Conservation (phyloP, 2,797 vertebrate species). For the Steatocranus sp. region DNA sequence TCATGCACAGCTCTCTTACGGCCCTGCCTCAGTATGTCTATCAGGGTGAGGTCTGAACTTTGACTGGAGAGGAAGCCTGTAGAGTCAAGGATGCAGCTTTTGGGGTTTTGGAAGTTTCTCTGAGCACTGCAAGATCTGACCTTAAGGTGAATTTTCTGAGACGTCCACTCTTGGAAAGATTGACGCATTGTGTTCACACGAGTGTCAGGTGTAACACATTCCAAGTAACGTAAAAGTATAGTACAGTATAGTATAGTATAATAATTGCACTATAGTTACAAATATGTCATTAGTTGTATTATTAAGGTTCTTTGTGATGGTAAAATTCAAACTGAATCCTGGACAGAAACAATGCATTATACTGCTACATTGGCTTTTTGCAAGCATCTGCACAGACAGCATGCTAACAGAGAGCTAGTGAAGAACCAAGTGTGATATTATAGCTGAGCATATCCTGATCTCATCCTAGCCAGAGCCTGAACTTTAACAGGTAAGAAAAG, state of each 20-base stretch:
- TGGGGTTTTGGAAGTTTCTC: not conserved
- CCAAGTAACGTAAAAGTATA: not conserved
- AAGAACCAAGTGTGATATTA: not conserved
- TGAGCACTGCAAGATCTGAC: not conserved
- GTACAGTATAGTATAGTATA: not conserved
- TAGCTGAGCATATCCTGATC: not conserved
- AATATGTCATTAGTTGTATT: not conserved
- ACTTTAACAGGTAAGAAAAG: not conserved
- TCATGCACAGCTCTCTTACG: not conserved
- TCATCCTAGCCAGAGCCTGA: not conserved
- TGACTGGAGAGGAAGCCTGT: not conserved
- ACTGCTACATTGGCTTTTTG: not conserved
- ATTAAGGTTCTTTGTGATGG: not conserved
- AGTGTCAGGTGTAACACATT: not conserved
- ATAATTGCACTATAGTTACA: not conserved
- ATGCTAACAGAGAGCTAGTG: not conserved
- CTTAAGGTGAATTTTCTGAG: not conserved
- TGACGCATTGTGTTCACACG: not conserved
- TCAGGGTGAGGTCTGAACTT: not conserved
- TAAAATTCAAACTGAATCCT: not conserved
- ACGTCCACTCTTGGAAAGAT: not conserved
- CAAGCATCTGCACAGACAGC: not conserved
- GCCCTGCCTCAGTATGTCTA: not conserved
- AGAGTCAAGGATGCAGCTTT: not conserved
- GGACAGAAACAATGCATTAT: not conserved